Base-by-base conservation (phyloP, 2,888 invertebrate species). In the Phyllotreta striolata region DNA sequence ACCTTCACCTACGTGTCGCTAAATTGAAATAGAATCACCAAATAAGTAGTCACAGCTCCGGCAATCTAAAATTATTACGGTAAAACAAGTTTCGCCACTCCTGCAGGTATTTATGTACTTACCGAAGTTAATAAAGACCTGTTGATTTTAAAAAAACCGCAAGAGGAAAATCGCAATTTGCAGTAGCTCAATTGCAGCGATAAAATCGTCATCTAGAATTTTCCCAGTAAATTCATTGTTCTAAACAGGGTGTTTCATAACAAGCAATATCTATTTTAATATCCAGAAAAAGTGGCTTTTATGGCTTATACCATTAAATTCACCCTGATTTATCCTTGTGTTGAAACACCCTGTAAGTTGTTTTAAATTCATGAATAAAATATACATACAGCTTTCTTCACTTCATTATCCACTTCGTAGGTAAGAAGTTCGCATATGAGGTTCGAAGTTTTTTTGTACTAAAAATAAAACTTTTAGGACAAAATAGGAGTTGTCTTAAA, bases 11-110 rank as follows among this genome's bases (percentile, higher is more conserved):
- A 51, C 1, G 41, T 35, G 34, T 59, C 35, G 12, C 68, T 72
- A 41, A 73, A 68, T 55, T 74, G 74, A 54, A 74, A 71, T 34
- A 74, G 52, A 40, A 74, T 73, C 0, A 74, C 73, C 12, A 74
- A 55, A 62, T 74, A 74, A 7, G 74, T 74, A 2, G 74, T 69
- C 6, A 73, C 71, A 13, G 73, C 73, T 56, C 73, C 73, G 39
- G 72, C 69, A 34, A 74, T 68, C 74, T 74, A 47, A 64, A 73
- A 74, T 43, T 14, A 49, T 37, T 3, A 9, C 9, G 3, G 10
- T 41, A 3, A 41, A 24, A 56, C 41, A 38, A 44, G 35, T 24
- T 24, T 24, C 24, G 24, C 24, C 2, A 3, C 2, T 24, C 24
- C 4, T 24, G 24, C 24, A 3, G 24, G 24, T 24, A 4, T 4